Base-by-base conservation (phyloP, 1,140 invertebrate species). In the Nilaparvata lugens region DNA sequence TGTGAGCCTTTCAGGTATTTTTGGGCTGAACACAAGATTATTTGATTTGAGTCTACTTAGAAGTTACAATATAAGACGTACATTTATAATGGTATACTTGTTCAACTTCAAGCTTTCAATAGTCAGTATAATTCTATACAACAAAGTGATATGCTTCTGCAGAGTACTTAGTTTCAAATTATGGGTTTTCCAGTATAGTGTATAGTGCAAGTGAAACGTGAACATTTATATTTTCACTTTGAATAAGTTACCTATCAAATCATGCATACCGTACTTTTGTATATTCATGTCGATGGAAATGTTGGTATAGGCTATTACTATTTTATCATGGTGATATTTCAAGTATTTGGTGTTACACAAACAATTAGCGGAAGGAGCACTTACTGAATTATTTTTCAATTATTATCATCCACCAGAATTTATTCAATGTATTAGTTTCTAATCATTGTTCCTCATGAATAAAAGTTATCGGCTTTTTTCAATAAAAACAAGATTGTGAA, bases 1-100 rank as follows among this genome's bases (percentile, higher is more conserved):
- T 48, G 45, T 48, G 45, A 48, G 45, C 45, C 45, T 11, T 48
- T 48, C 45, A 48, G 45, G 45, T 48, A 48, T 48, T 48, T 48
- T 48, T 48, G 45, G 45, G 45, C 45, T 48, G 45, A 48, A 48
- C 45, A 48, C 45, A 48, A 48, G 45, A 48, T 48, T 48, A 48
- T 48, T 48, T 48, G 45, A 48, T 48, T 48, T 48, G 21, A 19
- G 45, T 48, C 45, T 48, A 48, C 45, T 48, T 48, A 48, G 21
- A 48, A 48, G 21, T 48, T 48, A 48, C 45, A 48, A 48, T 48
- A 48, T 19, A 7, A 48, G 21, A 19, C 16, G 21, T 11, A 19
- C 16, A 48, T 7, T 48, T 19, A 48, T 48, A 16, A 48, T 48
- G 21, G 21, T 48, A 19, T 48, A 48, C 45, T 19, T 48, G 16